Percentiles rank a stretch among this genome's conserved stretches.
phyloP scores from a whole-genome alignment of 1,140 invertebrate species.

The Drosophila virilis region DNA sequence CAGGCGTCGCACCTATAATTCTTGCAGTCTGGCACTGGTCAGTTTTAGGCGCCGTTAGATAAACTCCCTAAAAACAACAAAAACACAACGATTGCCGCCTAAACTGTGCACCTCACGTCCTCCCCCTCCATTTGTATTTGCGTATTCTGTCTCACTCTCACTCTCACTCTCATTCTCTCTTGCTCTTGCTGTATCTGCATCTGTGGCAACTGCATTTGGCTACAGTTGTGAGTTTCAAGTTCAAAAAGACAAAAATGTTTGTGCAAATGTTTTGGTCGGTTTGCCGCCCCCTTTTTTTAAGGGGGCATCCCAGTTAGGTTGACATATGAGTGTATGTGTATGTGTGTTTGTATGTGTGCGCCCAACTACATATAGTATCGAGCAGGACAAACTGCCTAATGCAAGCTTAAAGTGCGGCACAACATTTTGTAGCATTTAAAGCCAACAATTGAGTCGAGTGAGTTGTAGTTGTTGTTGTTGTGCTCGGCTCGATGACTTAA shows the following conservation, averaged over 20 bases:
- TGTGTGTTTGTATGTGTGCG: not conserved
- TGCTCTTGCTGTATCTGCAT: not conserved
- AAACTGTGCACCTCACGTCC: not conserved
- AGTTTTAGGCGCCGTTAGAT: constrained; percentile 70
- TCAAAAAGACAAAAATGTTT: constrained; percentile 46
- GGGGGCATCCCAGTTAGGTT: constrained; percentile 7
- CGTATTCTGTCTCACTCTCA: not conserved
- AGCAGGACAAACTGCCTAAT: constrained; percentile 1
- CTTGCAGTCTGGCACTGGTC: constrained; percentile 63
- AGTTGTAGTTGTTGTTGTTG: constrained; percentile 50
- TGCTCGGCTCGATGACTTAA: constrained; percentile 69
- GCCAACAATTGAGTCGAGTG: constrained; percentile 43
- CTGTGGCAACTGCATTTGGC: constrained; percentile 27
- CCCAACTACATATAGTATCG: constrained; percentile 16
- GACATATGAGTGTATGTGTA: constrained; percentile 27
- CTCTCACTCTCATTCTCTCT: not conserved
- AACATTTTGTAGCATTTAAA: constrained; percentile 56
- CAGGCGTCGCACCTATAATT: constrained; percentile 65
- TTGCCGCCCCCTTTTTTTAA: constrained; percentile 23
- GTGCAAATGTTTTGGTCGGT: constrained; percentile 36
- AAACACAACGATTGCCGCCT: constrained; percentile 26
- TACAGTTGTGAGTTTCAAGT: constrained; percentile 47
- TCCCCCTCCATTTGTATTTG: not conserved
- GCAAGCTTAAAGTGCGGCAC: constrained; percentile 34
- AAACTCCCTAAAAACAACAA: constrained; percentile 42